Percentiles rank a stretch among this genome's conserved stretches.
phyloP scores from a whole-genome alignment of 2,888 invertebrate species.

The Tetrapedia diversipes region DNA sequence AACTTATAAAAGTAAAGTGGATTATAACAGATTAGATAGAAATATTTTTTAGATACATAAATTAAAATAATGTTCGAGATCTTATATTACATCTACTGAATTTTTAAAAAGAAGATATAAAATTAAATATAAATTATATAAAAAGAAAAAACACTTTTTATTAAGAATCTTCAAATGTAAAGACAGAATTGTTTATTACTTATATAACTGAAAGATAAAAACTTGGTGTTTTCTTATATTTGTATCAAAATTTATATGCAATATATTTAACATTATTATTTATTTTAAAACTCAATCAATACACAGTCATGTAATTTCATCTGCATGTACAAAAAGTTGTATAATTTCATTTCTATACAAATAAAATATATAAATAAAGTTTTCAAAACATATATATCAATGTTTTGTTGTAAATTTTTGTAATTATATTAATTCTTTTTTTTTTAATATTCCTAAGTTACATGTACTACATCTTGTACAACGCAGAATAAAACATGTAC shows the following conservation, averaged over 20 bases:
- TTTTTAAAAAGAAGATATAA: background rate
- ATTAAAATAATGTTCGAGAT: constrained; percentile 6
- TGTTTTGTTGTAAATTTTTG: constrained; percentile 8
- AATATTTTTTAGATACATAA: background rate
- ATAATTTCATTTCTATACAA: constrained; percentile 34
- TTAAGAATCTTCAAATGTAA: constrained; percentile 26
- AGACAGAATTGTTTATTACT: too few species aligned
- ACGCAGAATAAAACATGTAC: constrained; percentile 56
- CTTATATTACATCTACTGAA: background rate
- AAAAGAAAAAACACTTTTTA: constrained; percentile 43
- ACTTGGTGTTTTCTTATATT: too few species aligned
- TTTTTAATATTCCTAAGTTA: constrained; percentile 24
- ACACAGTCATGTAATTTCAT: constrained; percentile 51
- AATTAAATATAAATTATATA: constrained; percentile 24
- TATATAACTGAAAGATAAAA: too few species aligned
- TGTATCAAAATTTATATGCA: constrained; percentile 29
- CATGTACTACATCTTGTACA: constrained; percentile 37
- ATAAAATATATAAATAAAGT: constrained; percentile 34
- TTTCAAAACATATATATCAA: constrained; percentile 26
- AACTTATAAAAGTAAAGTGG: background rate
- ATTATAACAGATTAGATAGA: background rate
- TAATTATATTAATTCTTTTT: constrained; percentile 27
- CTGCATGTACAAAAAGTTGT: constrained; percentile 57
- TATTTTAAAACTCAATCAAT: constrained; percentile 51
- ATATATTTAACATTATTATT: constrained; percentile 44